Percentiles rank a stretch among this genome's conserved stretches.
Conservation (phyloP, 2,888 invertebrate genomes). For the Leptopterna dolabrata region DNA sequence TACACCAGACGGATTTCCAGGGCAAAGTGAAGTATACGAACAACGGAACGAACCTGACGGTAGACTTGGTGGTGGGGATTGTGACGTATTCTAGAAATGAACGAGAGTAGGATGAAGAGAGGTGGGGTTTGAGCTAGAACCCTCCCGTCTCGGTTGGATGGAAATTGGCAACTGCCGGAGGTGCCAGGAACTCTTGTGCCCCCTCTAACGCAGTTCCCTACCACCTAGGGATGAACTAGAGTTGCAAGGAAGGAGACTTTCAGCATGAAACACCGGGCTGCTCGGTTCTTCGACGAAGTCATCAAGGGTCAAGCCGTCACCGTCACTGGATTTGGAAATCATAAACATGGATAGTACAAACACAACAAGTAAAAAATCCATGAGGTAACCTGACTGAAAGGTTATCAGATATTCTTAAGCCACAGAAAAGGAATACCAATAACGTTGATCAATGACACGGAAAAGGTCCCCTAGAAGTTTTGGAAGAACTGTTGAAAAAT, state of each 20-base stretch:
- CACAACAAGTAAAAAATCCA: not conserved
- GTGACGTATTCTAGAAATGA: not conserved
- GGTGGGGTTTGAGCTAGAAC: not conserved
- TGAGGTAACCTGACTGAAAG: not conserved
- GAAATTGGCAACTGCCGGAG: slow-evolving; percentile 17
- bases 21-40: slow-evolving; percentile 14
- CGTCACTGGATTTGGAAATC: not conserved
- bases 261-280: not conserved
- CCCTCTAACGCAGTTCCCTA: not conserved
- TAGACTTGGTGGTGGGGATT: not conserved
- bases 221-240: not conserved
- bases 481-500: no score
- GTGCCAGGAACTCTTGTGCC: not conserved
- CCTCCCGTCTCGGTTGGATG: not conserved
- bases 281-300: not conserved
- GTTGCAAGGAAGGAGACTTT: not conserved
- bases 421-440: not conserved
- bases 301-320: no score
- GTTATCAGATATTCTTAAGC: not conserved
- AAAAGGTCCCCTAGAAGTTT: no score
- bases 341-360: not conserved
- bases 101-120: not conserved
- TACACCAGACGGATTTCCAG: slow-evolving; percentile 12
- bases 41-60: not conserved
- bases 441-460: no score